A percentile compares a stretch with the other conserved stretches of the same genome.
phyloP scores from a whole-genome alignment of 1,140 invertebrate genomes.

The Acarapis woodi region DNA sequence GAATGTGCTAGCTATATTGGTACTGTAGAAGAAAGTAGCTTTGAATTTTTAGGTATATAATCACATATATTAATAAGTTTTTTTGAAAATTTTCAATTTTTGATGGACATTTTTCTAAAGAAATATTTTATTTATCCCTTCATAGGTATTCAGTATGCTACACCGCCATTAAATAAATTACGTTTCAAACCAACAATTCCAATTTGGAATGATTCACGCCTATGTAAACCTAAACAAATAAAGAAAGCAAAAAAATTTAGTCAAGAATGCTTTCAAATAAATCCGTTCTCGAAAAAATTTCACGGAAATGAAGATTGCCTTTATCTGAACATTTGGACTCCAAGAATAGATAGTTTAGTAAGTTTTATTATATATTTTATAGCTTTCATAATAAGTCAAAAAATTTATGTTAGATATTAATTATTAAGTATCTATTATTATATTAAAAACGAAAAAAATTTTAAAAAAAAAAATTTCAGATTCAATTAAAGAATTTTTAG shows the following conservation, averaged over 20 bases:
- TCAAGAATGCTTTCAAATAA: conserved; percentile 12
- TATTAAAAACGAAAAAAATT: not conserved
- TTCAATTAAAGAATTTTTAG: not conserved
- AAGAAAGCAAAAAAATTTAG: conserved; percentile 11
- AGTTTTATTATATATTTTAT: conserved; percentile 1
- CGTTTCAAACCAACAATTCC: conserved; percentile 19
- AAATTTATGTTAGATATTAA: no score
- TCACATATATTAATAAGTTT: no score
- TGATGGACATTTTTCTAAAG: no score
- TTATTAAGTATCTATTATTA: no score
- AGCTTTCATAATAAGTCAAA: no score
- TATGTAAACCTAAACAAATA: conserved; percentile 9
- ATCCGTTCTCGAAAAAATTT: conserved; percentile 11
- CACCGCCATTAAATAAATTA: conserved; percentile 29
- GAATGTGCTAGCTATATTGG: no score
- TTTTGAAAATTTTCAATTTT: no score
- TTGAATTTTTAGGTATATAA: no score
- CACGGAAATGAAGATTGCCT: conserved; percentile 53
- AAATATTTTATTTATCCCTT: no score
- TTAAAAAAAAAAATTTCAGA: not conserved
- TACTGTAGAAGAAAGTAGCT: no score
- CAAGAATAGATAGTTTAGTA: conserved; percentile 19
- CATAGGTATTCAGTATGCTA: conserved; percentile 40
- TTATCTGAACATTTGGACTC: conserved; percentile 72
- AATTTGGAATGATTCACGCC: conserved; percentile 8